These are phyloP conservation scores for Eugnorisma glareosa DNA, from an alignment of 2,888 invertebrate species.

Conservation along the genomic window DNA sequence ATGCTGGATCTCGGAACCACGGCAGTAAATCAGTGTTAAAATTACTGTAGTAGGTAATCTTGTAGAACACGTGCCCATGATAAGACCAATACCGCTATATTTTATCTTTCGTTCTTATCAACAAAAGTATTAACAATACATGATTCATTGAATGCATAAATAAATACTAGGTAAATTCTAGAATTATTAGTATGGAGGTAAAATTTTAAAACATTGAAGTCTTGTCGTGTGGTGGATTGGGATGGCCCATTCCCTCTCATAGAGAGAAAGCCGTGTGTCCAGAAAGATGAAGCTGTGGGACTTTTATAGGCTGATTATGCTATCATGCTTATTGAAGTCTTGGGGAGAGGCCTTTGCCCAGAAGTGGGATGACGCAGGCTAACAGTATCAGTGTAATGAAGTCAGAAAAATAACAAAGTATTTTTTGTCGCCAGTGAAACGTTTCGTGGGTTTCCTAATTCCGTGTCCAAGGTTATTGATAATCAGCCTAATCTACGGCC, in stretches of 20 bases:
- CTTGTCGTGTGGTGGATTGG: too few species aligned
- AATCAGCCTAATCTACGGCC: conserved; percentile 39
- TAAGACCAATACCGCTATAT: conserved; percentile 21
- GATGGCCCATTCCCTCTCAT: too few species aligned
- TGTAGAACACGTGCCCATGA: conserved; percentile 41
- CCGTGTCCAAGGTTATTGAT: conserved; percentile 44
- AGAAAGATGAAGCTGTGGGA: too few species aligned
- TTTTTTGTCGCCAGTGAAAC: not conserved
- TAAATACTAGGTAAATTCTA: conserved; percentile 23
- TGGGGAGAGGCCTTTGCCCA: too few species aligned
- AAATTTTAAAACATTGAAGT: not conserved
- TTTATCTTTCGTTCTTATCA: conserved; percentile 44
- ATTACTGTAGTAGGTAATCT: conserved; percentile 8
- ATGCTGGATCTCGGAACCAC: not conserved
- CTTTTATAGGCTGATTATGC: too few species aligned
- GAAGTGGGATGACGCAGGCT: too few species aligned
- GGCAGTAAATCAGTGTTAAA: not conserved
- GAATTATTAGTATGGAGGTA: not conserved
- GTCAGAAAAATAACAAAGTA: too few species aligned
- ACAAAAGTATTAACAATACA: conserved; percentile 35
- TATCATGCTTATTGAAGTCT: too few species aligned
- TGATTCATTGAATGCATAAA: conserved; percentile 26
- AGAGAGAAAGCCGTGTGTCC: too few species aligned
- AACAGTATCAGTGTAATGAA: too few species aligned
- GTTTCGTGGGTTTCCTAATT: conserved; percentile 57